phyloP scores from a whole-genome alignment of 2,888 invertebrate genomes.

The Mimumesa dahlbomi region DNA sequence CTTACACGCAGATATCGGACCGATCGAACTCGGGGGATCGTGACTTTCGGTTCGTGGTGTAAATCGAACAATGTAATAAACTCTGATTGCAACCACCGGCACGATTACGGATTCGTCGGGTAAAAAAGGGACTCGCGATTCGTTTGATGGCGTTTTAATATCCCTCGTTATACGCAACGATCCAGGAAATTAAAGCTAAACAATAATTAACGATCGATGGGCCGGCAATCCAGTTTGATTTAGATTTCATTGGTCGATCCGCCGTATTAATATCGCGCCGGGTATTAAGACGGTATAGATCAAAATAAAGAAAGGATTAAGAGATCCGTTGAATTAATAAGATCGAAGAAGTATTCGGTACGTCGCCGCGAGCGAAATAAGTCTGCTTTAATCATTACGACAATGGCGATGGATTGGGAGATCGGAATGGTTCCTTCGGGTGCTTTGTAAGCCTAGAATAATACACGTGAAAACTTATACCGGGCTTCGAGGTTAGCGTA shows the following conservation, averaged over 20 bases:
- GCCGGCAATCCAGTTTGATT: no score
- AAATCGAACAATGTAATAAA: conserved; percentile 59
- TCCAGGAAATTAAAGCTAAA: no score
- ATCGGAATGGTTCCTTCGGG: conserved; percentile 13
- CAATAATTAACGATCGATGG: conserved; percentile 60
- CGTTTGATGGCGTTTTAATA: no score
- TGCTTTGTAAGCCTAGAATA: conserved; percentile 26
- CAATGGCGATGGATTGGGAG: conserved; percentile 14
- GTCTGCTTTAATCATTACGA: conserved; percentile 22
- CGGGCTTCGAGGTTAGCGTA: conserved; percentile 48
- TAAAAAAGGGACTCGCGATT: no score
- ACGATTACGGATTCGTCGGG: no score
- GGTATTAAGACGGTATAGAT: conserved; percentile 33
- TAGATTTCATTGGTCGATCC: no score
- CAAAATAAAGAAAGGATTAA: conserved; percentile 13
- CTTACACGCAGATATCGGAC: conserved; percentile 49
- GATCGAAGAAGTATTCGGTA: conserved; percentile 10
- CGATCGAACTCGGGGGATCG: conserved; percentile 51
- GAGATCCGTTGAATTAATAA: conserved; percentile 36
- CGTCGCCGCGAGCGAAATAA: conserved; percentile 10
- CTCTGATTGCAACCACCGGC: conserved; percentile 53
- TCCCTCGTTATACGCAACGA: not conserved
- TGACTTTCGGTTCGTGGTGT: conserved; percentile 63
- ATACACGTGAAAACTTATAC: conserved; percentile 32
- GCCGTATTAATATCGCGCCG: no score